phyloP scores from a whole-genome alignment of 2,797 vertebrate species.

The Channallabes apus region DNA sequence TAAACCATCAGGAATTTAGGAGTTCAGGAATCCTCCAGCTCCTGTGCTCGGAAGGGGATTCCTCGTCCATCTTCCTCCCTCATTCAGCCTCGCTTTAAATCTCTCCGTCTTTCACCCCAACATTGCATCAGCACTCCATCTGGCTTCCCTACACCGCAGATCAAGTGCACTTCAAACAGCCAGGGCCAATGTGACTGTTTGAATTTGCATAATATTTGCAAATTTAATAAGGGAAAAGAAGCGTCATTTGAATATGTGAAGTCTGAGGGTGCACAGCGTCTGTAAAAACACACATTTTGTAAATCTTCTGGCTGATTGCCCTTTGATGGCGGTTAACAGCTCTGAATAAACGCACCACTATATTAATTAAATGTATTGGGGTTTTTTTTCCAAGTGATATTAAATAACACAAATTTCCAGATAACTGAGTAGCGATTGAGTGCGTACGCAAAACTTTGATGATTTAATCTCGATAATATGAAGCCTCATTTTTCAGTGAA shows the following conservation, averaged over 20 bases:
- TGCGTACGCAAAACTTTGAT: not conserved
- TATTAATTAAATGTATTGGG: not conserved
- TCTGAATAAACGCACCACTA: not conserved
- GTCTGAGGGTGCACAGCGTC: too few species aligned
- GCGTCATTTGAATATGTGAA: not conserved
- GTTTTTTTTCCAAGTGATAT: not conserved
- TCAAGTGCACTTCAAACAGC: not conserved
- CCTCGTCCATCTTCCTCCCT: not conserved
- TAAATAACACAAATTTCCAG: not conserved
- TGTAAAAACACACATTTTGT: not conserved
- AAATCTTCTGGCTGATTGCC: not conserved
- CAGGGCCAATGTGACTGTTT: not conserved
- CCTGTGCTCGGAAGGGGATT: constrained; percentile 6
- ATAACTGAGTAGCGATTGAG: too few species aligned
- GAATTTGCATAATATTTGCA: constrained; percentile 12
- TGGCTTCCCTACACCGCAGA: not conserved
- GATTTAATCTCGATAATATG: too few species aligned
- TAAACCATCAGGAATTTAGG: constrained; percentile 37
- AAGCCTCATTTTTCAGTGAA: too few species aligned
- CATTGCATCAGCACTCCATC: not conserved
- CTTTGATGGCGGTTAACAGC: not conserved
- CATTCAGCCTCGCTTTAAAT: not conserved
- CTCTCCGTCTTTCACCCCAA: not conserved
- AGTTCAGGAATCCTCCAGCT: constrained; percentile 41
- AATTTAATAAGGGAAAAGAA: not conserved